Evolutionary conservation across 2,797 vertebrate species (phyloP).

Genomic region (Acrossocheilus fasciatus): DNA sequence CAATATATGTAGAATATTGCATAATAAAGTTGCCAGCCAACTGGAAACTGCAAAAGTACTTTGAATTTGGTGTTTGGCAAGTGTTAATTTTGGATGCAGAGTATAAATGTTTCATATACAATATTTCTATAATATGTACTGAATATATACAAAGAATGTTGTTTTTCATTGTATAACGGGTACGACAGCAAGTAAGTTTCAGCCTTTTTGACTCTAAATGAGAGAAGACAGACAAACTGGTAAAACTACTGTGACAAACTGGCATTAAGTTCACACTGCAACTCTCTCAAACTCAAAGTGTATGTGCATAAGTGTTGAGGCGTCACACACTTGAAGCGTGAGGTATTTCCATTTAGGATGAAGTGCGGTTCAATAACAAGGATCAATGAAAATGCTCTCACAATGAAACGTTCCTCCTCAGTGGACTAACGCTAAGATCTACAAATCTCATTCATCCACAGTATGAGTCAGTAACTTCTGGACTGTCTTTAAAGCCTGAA

Average conservation of each 20-base stretch:
- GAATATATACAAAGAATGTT: background rate
- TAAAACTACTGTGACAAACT: background rate
- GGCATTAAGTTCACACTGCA: background rate
- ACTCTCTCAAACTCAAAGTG: background rate
- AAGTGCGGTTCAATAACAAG: slow-evolving; percentile 78
- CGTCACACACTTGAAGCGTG: slow-evolving; percentile 46
- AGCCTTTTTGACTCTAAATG: background rate
- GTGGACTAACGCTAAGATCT: slow-evolving; percentile 56
- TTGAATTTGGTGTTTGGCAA: background rate
- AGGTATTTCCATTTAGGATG: slow-evolving; percentile 64
- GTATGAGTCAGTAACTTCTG: slow-evolving; percentile 9
- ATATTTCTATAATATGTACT: too few relatives aligned
- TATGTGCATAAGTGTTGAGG: background rate
- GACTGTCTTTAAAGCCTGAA: slow-evolving; percentile 16
- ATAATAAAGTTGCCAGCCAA: background rate
- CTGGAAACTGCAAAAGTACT: background rate
- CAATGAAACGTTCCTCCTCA: slow-evolving; percentile 69
- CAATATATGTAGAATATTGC: background rate
- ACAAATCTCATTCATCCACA: slow-evolving; percentile 25
- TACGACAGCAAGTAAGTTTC: background rate
- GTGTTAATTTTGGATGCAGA: background rate
- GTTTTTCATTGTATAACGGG: background rate
- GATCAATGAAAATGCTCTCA: slow-evolving; percentile 81
- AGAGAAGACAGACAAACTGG: background rate
- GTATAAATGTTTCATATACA: background rate